Base-by-base conservation (phyloP, 2,113 vertebrate species). In the Leptocoma aspasia region DNA sequence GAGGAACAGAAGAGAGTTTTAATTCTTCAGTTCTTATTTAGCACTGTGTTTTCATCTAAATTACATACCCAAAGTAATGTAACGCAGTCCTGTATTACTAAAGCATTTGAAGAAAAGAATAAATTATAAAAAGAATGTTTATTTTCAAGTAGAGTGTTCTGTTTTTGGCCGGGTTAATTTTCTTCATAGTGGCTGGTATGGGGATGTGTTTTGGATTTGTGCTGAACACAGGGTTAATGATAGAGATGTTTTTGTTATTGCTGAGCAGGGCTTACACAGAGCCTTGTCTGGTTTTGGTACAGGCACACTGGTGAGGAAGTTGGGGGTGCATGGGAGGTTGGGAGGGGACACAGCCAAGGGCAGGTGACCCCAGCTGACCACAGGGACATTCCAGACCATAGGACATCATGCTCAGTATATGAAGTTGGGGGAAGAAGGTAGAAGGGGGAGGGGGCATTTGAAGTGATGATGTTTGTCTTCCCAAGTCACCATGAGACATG, bases 401-500 rank as follows among this genome's bases (percentile, higher is more conserved):
- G 9, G 39, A 23, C 39, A 69, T 20, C 28, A 53, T 86, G 73
- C 15, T 70, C n/a, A 47, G 30, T 16, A 45, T 54, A n/a, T 39
- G 15, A 54, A 63, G 4, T 1, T 14, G 45, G 27, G 31, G 20
- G 26, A 49, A n/a, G n/a, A 11, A 45, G 20, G 9, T 19, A 6
- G 30, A 68, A 56, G 10, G 28, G 14, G 11, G 47, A 41, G 27
- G 14, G 22, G 6, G 37, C n/a, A 23, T 54, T 21, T 24, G 15
- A 8, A 70, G 28, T 26, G 41, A 47, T n/a, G 41, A 7, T 24
- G 33, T 39, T 61, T 47, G 28, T 54, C 20, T 54, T 39, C 41
- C 23, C 8, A n/a, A 61, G 47, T 23, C 20, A n/a, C 19, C 4
- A 0, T 8, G 20, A 9, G 2, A 2, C 11, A 23, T 8, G 19